Base-by-base conservation (phyloP, 2,797 vertebrate genomes). In the Gadopsis bispinosus region DNA sequence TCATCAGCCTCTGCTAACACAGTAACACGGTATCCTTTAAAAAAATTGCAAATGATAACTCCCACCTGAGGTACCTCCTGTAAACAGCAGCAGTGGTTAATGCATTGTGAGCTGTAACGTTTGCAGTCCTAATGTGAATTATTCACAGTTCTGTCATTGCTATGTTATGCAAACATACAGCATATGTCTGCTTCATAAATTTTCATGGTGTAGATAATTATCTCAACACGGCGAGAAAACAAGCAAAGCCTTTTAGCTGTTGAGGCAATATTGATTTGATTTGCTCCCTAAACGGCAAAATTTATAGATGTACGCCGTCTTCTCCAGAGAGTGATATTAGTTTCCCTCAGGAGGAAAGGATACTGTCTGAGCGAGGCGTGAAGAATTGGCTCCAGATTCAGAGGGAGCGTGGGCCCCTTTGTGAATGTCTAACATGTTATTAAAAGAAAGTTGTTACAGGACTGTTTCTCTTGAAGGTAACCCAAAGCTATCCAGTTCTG, bases 151-250 rank as follows among this genome's bases (percentile, higher is more conserved):
- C 79, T 90, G 81, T 89, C 81, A 83, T 39, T 75, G 87, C 83
- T 37, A 3, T 81, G 86, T 92, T 89, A 93, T 85, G 83, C 87
- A 92, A 91, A 91, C 89, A 87, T 31, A 10, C 75, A 62, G 83
- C 89, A 91, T 83, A 93, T 82, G 90, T 85, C 88, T n/a, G 62
- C 78, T 55, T 55, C 84, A 86, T 94, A 93, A 94, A 94, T 94
- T 90, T 58, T 29, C 50, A 62, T 8, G 83, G 69, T 69, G 64
- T 53, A 47, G 85, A 78, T 89, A 93, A 88, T 91, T 76, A 92
- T 82, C 76, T 75, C 58, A 90, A 90, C 83, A 59, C 64, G 17
- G 82, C 64, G 77, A 84, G 79, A 93, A 92, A 93, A 93, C 89
- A 91, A 91, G 88, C 80, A 76, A 81, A 92, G 79, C 82, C 77